Conservation (phyloP, 2,888 invertebrate species). For the Xestia ashworthii region DNA sequence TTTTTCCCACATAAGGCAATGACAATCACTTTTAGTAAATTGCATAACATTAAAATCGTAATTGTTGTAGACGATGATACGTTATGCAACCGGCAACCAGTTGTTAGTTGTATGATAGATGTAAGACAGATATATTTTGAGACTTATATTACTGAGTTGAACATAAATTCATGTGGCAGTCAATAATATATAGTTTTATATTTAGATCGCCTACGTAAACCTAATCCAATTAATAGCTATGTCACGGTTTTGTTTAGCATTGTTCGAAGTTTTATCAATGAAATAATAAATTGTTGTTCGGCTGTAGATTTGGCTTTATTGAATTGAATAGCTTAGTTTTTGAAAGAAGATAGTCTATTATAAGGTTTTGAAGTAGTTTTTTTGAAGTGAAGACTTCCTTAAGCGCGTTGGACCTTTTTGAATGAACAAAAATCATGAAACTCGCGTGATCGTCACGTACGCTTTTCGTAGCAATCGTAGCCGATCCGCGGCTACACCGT, state of each 20-base stretch:
- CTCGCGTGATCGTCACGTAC: too few species aligned
- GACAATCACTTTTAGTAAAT: slow-evolving; percentile 32
- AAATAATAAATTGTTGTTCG: background rate
- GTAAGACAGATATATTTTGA: slow-evolving; percentile 19
- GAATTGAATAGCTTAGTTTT: background rate
- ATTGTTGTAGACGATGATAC: background rate
- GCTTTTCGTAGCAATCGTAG: too few species aligned
- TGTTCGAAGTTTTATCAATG: slow-evolving; percentile 7
- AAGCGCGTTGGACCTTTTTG: too few species aligned
- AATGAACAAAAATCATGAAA: too few species aligned
- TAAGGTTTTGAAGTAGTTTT: too few species aligned
- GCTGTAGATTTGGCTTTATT: background rate
- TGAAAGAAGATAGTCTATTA: background rate
- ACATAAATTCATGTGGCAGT: slow-evolving; percentile 5
- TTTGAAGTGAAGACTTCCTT: too few species aligned
- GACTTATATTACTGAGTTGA: slow-evolving; percentile 15
- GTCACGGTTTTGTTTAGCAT: background rate
- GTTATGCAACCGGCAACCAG: slow-evolving; percentile 19
- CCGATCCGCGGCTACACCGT: too few species aligned
- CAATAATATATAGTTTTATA: slow-evolving; percentile 18
- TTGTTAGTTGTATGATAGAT: slow-evolving; percentile 10
- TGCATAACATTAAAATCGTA: slow-evolving; percentile 14
- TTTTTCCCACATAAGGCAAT: slow-evolving; percentile 21
- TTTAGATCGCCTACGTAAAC: slow-evolving; percentile 36
- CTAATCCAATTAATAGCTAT: background rate